These are phyloP conservation scores for Argya squamiceps DNA, from an alignment of 2,797 vertebrate genomes.

Conservation along the genomic window DNA sequence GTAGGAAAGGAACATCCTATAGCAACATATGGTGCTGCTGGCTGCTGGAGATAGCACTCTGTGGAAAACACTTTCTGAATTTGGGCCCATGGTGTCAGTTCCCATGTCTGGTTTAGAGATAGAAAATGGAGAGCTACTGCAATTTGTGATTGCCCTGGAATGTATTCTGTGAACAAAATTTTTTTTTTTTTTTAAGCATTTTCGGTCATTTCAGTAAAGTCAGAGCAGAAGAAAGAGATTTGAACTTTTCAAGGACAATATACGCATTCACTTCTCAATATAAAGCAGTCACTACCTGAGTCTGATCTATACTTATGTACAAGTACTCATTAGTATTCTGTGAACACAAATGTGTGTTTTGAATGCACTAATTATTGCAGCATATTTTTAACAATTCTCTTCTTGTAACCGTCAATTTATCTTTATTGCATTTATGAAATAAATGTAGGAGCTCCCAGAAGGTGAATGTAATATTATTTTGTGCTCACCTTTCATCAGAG, in stretches of 20 bases:
- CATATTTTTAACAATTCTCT: constrained; percentile 39
- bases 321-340: background rate
- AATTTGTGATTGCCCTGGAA: background rate
- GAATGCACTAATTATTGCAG: constrained; percentile 40
- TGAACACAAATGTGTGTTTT: background rate
- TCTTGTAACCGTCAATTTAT: constrained; percentile 39
- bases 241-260: background rate
- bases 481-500: constrained; percentile 19
- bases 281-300: background rate
- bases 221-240: background rate
- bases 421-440: constrained; percentile 54
- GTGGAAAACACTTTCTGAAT: background rate
- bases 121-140: background rate
- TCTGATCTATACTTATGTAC: background rate
- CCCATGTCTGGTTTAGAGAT: background rate
- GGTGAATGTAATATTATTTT: constrained; percentile 49
- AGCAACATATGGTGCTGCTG: background rate
- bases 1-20: background rate
- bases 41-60: background rate
- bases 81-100: background rate
- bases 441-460: constrained; percentile 14
- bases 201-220: background rate
- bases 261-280: background rate
- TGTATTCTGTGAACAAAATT: background rate
- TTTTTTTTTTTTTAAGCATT: background rate